These are phyloP conservation scores for Trachemys scripta DNA, from an alignment of 2,113 vertebrate genomes.

Conservation along the genomic window DNA sequence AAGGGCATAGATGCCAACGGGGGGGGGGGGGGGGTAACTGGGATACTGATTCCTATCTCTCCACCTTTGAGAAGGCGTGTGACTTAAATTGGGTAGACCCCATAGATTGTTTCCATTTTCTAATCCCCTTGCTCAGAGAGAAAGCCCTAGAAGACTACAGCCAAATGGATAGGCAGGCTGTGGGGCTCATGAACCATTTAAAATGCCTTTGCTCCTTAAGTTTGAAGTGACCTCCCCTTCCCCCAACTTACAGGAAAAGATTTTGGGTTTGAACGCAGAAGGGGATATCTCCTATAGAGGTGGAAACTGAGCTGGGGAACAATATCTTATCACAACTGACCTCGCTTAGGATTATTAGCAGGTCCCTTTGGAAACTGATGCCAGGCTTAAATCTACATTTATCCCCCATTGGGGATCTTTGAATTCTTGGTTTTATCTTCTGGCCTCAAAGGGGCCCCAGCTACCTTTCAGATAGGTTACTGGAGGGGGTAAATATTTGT, in stretches of 20 bases:
- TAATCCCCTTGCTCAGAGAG: slow-evolving; percentile 56
- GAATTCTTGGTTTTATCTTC: neutral
- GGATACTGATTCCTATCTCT: slow-evolving; percentile 42
- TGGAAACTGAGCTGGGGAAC: too few relatives aligned
- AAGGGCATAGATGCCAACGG: slow-evolving; percentile 31
- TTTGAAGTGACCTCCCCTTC: too few relatives aligned
- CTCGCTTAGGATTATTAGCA: neutral
- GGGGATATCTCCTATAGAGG: too few relatives aligned
- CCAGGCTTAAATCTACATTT: neutral
- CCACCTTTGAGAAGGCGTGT: neutral
- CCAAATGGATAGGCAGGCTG: slow-evolving; percentile 29
- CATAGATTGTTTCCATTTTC: slow-evolving; percentile 53
- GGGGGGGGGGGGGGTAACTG: neutral
- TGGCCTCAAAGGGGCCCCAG: neutral
- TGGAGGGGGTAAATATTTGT: fast-evolving
- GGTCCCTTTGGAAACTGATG: neutral
- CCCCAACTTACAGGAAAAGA: too few relatives aligned
- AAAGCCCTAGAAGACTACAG: slow-evolving; percentile 38
- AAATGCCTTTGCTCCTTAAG: neutral
- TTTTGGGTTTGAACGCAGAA: too few relatives aligned
- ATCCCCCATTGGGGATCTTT: neutral
- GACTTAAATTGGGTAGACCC: slow-evolving; percentile 33
- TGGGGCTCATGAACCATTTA: neutral
- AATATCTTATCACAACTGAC: too few relatives aligned
- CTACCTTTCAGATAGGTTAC: neutral